A percentile compares a stretch with the other conserved stretches of the same genome.
Evolutionary conservation across 1,140 invertebrate genomes (phyloP).

Genomic region (Anastrepha obliqua): DNA sequence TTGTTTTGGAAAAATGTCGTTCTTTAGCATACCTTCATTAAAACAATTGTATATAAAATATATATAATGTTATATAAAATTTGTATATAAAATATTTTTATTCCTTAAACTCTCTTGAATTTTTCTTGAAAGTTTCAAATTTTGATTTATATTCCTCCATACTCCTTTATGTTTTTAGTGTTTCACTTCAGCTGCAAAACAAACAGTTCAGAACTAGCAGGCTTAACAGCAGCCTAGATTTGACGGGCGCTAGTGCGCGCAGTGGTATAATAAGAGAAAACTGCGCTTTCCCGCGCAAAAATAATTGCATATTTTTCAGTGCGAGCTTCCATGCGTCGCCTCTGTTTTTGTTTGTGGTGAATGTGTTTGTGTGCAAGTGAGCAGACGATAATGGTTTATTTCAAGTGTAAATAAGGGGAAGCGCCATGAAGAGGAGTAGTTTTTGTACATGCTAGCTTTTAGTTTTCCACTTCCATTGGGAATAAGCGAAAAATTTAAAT

Average conservation of each 20-base stretch:
- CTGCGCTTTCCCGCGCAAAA: neutral
- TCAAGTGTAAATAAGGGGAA: neutral
- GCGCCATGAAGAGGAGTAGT: neutral
- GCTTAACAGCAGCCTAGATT: no score
- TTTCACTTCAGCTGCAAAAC: neutral
- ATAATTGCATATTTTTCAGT: conserved; percentile 10
- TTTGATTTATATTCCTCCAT: no score
- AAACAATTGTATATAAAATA: no score
- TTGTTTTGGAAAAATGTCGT: no score
- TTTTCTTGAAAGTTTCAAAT: no score
- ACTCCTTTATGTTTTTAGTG: no score
- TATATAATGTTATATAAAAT: no score
- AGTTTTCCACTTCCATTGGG: neutral
- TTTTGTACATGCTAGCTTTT: neutral
- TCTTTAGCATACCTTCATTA: no score
- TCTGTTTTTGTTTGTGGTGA: neutral
- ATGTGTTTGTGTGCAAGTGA: neutral
- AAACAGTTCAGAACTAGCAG: neutral
- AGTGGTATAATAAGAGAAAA: neutral
- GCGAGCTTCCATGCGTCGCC: neutral
- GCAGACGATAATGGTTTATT: neutral
- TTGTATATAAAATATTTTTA: no score
- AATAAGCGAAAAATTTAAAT: neutral
- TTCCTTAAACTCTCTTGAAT: no score
- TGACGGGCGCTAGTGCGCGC: no score